Percentiles rank a stretch among this genome's conserved stretches.
Evolutionary conservation across 2,888 invertebrate species (phyloP).

Genomic region (Toxonevra muliebris): DNA sequence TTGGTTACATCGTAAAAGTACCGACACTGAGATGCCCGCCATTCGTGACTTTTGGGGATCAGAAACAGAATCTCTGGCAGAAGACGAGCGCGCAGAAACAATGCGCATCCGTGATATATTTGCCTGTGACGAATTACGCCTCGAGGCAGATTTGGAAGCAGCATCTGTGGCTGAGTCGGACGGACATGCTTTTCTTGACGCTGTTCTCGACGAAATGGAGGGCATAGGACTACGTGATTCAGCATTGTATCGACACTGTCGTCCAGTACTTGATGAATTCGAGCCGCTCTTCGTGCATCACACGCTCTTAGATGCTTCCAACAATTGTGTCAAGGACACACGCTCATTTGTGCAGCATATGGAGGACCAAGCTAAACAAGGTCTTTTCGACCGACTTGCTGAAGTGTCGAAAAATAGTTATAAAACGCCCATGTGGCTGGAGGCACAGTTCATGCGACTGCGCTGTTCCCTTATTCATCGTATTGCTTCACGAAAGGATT

Average conservation of each 20-base stretch:
- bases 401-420: constrained; percentile 57
- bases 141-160: constrained; percentile 51
- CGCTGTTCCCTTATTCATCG: constrained; percentile 62
- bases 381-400: constrained; percentile 55
- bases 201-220: constrained; percentile 59
- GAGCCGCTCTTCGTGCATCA: constrained; percentile 61
- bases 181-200: constrained; percentile 53
- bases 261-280: constrained; percentile 58
- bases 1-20: constrained; percentile 58
- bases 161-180: constrained; percentile 47
- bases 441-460: constrained; percentile 61
- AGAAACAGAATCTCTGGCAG: constrained; percentile 52
- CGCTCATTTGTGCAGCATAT: constrained; percentile 56
- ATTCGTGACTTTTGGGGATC: constrained; percentile 58
- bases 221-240: constrained; percentile 56
- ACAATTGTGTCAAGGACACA: constrained; percentile 58
- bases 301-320: constrained; percentile 54
- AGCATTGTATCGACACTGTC: constrained; percentile 58
- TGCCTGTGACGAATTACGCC: constrained; percentile 49
- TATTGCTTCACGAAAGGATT: constrained; percentile 55
- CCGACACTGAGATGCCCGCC: constrained; percentile 44
- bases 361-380: constrained; percentile 57
- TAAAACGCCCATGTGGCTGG: constrained; percentile 60
- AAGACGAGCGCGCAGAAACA: constrained; percentile 47
- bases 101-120: constrained; percentile 57